phyloP scores from a whole-genome alignment of 2,797 vertebrate genomes.

The Rhinichthys osculus region DNA sequence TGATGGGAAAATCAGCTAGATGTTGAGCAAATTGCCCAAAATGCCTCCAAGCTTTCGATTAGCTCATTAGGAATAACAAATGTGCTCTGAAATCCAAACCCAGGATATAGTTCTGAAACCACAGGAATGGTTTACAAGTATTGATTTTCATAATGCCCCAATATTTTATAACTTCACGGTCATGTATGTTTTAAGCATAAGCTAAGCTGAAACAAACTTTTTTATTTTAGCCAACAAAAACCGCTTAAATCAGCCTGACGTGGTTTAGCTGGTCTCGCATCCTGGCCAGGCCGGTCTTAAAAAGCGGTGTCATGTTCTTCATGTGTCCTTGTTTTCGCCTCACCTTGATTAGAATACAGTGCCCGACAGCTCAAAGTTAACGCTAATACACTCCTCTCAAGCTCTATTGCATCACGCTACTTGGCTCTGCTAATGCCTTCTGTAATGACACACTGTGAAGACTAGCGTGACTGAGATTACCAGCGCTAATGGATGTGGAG shows the following conservation, averaged over 20 bases:
- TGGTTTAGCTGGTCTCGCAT: neutral
- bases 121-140: neutral
- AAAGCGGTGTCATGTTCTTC: neutral
- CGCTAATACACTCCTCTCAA: slow-evolving; percentile 35
- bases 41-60: slow-evolving; percentile 1
- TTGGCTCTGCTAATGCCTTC: slow-evolving; percentile 52
- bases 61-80: slow-evolving; percentile 34
- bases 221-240: neutral
- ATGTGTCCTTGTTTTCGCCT: slow-evolving; percentile 42
- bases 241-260: neutral
- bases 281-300: neutral
- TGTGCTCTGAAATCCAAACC: slow-evolving; percentile 13
- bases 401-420: slow-evolving; percentile 34
- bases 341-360: slow-evolving; percentile 37
- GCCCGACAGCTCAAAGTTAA: slow-evolving; percentile 20
- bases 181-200: neutral
- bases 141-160: slow-evolving; percentile 14
- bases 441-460: slow-evolving; percentile 48
- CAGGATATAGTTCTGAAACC: neutral
- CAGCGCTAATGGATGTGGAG: slow-evolving; percentile 55
- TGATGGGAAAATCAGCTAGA: neutral
- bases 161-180: neutral
- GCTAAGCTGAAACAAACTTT: neutral
- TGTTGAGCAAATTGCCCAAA: slow-evolving; percentile 17
- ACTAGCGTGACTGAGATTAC: slow-evolving; percentile 59